Evolutionary conservation across 2,797 vertebrate genomes (phyloP).

Genomic region (Furcifer pardalis): DNA sequence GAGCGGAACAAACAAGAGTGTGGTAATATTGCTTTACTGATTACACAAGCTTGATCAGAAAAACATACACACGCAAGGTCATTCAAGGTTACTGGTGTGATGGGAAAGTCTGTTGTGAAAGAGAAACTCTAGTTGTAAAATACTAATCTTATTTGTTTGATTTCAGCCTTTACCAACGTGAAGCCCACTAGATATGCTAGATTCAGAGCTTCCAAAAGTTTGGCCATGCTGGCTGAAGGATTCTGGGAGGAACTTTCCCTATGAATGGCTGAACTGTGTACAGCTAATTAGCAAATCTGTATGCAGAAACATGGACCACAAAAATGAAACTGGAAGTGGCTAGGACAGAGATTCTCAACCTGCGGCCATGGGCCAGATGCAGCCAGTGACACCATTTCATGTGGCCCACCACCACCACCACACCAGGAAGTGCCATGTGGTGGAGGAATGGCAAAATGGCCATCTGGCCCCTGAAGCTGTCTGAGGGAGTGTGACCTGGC

Average conservation of each 20-base stretch:
- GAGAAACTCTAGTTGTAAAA: neutral
- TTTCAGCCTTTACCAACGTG: neutral
- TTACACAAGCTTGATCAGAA: constrained; percentile 15
- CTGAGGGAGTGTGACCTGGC: no score
- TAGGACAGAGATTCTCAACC: no score
- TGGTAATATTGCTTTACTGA: constrained; percentile 26
- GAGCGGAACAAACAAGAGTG: constrained; percentile 48
- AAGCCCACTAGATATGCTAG: neutral
- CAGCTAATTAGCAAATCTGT: no score
- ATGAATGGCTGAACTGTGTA: no score
- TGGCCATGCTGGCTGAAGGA: neutral
- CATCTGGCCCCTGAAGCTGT: no score
- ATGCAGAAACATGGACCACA: no score
- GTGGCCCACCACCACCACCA: no score
- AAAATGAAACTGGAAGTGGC: no score
- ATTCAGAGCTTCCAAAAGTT: neutral
- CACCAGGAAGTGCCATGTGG: no score
- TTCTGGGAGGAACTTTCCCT: neutral
- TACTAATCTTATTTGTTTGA: neutral
- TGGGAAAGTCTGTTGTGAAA: neutral
- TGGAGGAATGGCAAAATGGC: no score
- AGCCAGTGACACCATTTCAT: no score
- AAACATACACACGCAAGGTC: constrained; percentile 23
- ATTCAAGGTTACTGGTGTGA: neutral
- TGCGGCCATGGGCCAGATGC: no score